Evolutionary conservation across 2,888 invertebrate species (phyloP).

Genomic region (Platerodrilus igneus): DNA sequence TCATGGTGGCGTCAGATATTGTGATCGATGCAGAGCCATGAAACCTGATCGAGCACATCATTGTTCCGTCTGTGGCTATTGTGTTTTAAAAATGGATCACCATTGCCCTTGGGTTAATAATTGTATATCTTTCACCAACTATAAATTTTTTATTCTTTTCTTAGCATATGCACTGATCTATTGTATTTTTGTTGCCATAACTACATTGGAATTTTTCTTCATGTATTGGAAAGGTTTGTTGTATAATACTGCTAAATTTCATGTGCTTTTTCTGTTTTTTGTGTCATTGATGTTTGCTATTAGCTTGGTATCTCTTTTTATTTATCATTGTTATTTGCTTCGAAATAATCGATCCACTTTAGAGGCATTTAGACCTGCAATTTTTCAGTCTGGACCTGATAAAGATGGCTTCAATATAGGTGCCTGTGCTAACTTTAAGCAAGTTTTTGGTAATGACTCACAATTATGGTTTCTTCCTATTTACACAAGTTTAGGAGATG

Average conservation of each 20-base stretch:
- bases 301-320: slow-evolving; percentile 84
- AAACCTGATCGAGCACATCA: slow-evolving; percentile 96
- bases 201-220: slow-evolving; percentile 77
- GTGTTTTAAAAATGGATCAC: slow-evolving; percentile 95
- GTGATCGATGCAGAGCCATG: slow-evolving; percentile 84
- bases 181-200: slow-evolving; percentile 77
- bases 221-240: slow-evolving; percentile 77
- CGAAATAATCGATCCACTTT: slow-evolving; percentile 85
- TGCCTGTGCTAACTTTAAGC: slow-evolving; percentile 78
- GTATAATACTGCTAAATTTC: slow-evolving; percentile 72
- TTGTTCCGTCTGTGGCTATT: slow-evolving; percentile 86
- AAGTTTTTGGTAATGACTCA: slow-evolving; percentile 87
- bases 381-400: slow-evolving; percentile 84
- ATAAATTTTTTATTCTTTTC: slow-evolving; percentile 95
- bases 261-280: slow-evolving; percentile 91
- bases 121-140: slow-evolving; percentile 92
- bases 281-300: slow-evolving; percentile 91
- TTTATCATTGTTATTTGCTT: slow-evolving; percentile 89
- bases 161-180: slow-evolving; percentile 84
- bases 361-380: slow-evolving; percentile 89
- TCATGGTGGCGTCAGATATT: slow-evolving; percentile 75
- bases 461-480: slow-evolving; percentile 82
- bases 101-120: slow-evolving; percentile 97
- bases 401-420: slow-evolving; percentile 91
- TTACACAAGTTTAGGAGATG: slow-evolving; percentile 67